Evolutionary conservation across 2,113 vertebrate species (phyloP), one percentile per base, ranked within the genome.

Genomic region (Amazona guildingii): DNA sequence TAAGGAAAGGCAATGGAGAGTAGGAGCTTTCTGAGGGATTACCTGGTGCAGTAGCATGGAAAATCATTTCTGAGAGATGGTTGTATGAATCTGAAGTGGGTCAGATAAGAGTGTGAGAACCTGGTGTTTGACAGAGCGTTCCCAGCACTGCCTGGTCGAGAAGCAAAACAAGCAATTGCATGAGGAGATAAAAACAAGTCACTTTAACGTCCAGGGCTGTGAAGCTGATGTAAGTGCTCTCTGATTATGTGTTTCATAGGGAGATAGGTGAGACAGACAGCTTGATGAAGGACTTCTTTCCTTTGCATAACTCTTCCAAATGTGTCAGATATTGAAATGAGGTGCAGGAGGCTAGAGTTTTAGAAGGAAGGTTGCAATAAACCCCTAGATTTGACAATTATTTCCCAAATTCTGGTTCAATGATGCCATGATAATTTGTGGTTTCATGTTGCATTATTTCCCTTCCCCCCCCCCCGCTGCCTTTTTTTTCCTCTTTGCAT

Each of bases 181-280:
- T 1, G 2, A 79, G 61, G 24, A 57, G 55, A 39, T 62, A 35
- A 70, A 81, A 59, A 1, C 21, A 57, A 70, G 31, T 8, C 1
- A 0, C 10, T 77, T 61, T 48, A 52, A 48, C 2, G 0, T 7
- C 48, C 75, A 52, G 33, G 21, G 59, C 41, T 55, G 17, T 41
- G 37, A 67, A 63, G 51, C 17, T 54, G 31, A 51, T 43, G 39
- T 9, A 33, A 0, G 33, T 7, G 44, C 35, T n/a, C 46, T 54
- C 39, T 44, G 1, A 3, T 13, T 70, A 10, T 1, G 1, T 11
- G 12, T 43, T 51, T 41, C 21, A 0, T 1, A 7, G 28, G n/a
- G 24, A 49, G 31, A 12, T 3, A 31, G 19, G 10, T 63, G 55
- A 64, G 64, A 48, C 33, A 70, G 35, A 9, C 27, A 2, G 1